Evolutionary conservation across 2,797 vertebrate genomes (phyloP), one percentile per base, ranked within the genome.

Genomic region (Anguilla obscura): DNA sequence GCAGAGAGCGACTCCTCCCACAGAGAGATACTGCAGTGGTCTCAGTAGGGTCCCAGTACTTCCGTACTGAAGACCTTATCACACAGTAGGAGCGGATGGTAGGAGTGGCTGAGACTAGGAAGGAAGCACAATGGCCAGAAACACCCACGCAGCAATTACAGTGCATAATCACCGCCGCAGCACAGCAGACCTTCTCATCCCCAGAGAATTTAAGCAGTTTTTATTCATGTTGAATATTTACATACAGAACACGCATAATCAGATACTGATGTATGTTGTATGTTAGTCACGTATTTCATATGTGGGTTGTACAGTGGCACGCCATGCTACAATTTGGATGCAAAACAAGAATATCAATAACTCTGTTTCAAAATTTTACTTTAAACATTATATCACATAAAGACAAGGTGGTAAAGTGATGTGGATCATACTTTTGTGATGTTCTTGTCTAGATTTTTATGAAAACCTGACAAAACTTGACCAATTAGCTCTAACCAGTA

Each of bases 111-210:
- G 18, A 48, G 40, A 82, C 18, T 14, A 48, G 12, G 21, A 18
- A 48, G 24, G 5, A 50, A 33, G 40, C 79, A 82, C 40, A 48
- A 76, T 36, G 33, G 71, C 30, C 71, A 40, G 27, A 76, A 30
- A 76, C 71, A 16, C 71, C 71, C 71, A 76, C 71, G 8, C 36
- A 82, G 45, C 79, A 82, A 50, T 82, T n/a, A 82, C 45, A 50
- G 18, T 10, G 45, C 79, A 24, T 82, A 82, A 82, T 24, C 79
- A 82, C 40, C 79, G 50, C 40, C 16, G 40, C 21, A 48, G 45
- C 45, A 48, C 3, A 50, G 79, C 14, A 48, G 18, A 50, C 18
- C 79, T 79, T 40, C 40, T 40, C 74, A 79, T 36, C 36, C 33
- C 74, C 79, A 24, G 45, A 2, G 45, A 48, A 24, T n/a, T 50